These are phyloP conservation scores for Bombus superbus DNA, from an alignment of 1,140 invertebrate genomes.

Conservation along the genomic window DNA sequence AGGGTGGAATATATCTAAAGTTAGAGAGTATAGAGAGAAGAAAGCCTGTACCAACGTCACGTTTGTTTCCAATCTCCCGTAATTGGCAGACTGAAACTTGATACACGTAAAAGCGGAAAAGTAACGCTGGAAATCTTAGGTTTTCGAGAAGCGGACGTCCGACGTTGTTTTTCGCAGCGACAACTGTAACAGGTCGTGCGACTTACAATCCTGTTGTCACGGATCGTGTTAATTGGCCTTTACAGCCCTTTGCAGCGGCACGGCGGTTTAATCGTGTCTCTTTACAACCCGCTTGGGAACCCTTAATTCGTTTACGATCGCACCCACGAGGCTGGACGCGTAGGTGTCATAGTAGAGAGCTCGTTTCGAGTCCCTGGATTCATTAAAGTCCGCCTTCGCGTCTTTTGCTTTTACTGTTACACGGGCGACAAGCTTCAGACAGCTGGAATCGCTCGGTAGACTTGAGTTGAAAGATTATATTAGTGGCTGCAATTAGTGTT, in stretches of 20 bases:
- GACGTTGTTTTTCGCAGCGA: not conserved
- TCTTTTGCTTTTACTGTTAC: not conserved
- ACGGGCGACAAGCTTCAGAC: not conserved
- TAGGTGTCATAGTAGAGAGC: slow-evolving; percentile 32
- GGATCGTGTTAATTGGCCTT: slow-evolving; percentile 76
- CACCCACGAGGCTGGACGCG: slow-evolving; percentile 47
- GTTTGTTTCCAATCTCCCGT: rapidly evolving
- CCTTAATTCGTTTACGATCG: slow-evolving; percentile 78
- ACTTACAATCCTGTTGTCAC: slow-evolving; percentile 75
- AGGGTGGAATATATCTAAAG: no score
- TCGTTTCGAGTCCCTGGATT: slow-evolving; percentile 25
- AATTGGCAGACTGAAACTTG: no score
- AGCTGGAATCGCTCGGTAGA: not conserved
- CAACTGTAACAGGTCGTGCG: slow-evolving; percentile 42
- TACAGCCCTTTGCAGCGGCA: slow-evolving; percentile 66
- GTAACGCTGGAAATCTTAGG: no score
- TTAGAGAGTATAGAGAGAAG: no score
- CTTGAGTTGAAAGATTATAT: not conserved
- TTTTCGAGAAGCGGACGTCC: no score
- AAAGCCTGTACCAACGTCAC: no score
- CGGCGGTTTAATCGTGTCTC: slow-evolving; percentile 74
- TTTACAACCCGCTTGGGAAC: slow-evolving; percentile 74
- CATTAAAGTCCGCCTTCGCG: slow-evolving; percentile 42
- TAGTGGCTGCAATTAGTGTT: not conserved
- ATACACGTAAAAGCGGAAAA: no score